Percentiles rank a stretch among this genome's conserved stretches.
Evolutionary conservation across 2,113 vertebrate species (phyloP).

Genomic region (Phyllostomus hastatus): DNA sequence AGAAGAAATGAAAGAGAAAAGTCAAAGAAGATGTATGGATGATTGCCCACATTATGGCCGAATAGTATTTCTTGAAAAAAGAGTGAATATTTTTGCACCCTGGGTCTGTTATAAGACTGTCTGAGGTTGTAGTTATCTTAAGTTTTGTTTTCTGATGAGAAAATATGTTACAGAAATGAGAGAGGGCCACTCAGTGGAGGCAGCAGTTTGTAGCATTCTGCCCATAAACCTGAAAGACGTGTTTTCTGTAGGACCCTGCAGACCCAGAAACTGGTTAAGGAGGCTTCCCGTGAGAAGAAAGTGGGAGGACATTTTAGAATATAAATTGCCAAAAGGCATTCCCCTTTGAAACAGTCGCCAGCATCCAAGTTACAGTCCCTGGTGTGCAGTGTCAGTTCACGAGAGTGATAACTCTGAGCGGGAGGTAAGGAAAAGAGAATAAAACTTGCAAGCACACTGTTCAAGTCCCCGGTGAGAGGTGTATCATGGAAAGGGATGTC

Average conservation of each 20-base stretch:
- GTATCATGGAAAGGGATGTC: background rate
- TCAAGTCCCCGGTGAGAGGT: background rate
- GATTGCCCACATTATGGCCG: background rate
- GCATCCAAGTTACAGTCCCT: background rate
- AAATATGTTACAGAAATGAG: background rate
- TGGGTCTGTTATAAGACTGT: background rate
- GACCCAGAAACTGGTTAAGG: background rate
- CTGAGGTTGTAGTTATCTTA: background rate
- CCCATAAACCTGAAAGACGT: background rate
- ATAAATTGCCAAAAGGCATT: background rate
- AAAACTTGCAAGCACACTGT: background rate
- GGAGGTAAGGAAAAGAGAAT: background rate
- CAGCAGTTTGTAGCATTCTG: background rate
- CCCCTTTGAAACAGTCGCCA: background rate
- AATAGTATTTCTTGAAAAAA: background rate
- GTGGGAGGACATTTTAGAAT: background rate
- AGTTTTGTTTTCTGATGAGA: constrained; percentile 13
- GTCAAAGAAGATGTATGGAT: background rate
- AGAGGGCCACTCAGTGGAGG: background rate
- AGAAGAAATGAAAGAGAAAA: background rate
- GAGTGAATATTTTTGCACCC: background rate
- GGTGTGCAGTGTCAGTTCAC: background rate
- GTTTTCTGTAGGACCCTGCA: background rate
- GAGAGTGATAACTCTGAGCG: constrained; percentile 14
- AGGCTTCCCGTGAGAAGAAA: background rate